Evolutionary conservation across 1,140 invertebrate genomes (phyloP), one percentile per base, ranked within the genome.

Genomic region (Brachionus angularis): DNA sequence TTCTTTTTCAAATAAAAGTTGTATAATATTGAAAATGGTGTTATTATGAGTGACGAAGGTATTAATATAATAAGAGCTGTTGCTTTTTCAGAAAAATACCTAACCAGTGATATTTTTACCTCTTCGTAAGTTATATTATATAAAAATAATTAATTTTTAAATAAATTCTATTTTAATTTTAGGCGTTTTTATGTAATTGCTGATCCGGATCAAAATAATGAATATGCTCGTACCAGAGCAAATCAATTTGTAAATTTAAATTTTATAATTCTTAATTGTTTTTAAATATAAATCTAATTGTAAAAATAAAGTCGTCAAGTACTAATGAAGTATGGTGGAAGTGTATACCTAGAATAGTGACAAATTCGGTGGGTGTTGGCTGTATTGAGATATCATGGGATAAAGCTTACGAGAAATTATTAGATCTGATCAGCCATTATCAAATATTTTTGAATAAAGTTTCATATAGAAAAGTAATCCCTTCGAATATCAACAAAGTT

Each of bases 311-410:
- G 14, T 72, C 74, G 3, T 73, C 73, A 29, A 58, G 50, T 29
- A 44, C 49, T 8, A 61, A 52, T 10, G 47, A 58, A 14, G 74
- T 73, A 21, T 81, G 80, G 80, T 78, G 76, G 78, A 74, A 72
- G 16, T 80, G 79, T 74, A 74, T 74, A 5, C 80, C 80, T 7
- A 74, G 74, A 25, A 76, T 81, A 31, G 77, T 76, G 49, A 76
- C 76, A 0, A 77, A 76, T 36, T 77, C 78, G 50, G 77, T 77
- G 1, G 74, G 73, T n/a, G 77, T 79, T 25, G 79, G 80, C 18
- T 74, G 73, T 4, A 74, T 81, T 72, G 76, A 80, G 50, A 72
- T 81, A 7, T 79, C 77, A 75, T 81, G 80, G 80, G 78, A 80
- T 5, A 49, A 39, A 21, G 76, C 78, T n/a, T 34, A 69, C 16